Conservation (phyloP, 2,888 invertebrate genomes). For the Papilio gigon region DNA sequence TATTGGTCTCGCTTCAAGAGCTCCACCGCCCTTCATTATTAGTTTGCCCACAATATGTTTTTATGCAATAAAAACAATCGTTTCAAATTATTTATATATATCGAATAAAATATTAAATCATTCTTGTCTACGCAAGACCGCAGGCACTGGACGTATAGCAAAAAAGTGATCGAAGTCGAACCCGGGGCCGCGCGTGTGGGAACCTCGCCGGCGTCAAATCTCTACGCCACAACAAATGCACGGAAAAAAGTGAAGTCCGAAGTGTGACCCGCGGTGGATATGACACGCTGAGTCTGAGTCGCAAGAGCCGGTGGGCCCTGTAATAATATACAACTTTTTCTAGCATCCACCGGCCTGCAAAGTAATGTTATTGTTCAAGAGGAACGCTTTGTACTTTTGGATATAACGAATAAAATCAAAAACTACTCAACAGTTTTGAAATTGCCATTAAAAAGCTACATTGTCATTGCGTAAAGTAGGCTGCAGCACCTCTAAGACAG, state of each 20-base stretch:
- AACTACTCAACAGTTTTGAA: no score
- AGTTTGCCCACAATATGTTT: not conserved
- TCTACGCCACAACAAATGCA: conserved; percentile 47
- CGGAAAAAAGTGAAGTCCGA: conserved; percentile 43
- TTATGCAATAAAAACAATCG: not conserved
- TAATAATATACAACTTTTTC: no score
- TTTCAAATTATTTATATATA: no score
- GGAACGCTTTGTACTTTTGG: no score
- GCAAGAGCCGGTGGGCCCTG: no score
- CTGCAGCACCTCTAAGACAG: no score
- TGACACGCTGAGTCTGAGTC: conserved; percentile 10
- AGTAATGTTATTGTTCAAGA: no score
- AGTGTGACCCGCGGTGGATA: conserved; percentile 15
- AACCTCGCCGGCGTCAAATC: conserved; percentile 56
- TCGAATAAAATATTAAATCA: no score
- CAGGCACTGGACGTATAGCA: conserved; percentile 21
- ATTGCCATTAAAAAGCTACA: no score
- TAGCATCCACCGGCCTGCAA: no score
- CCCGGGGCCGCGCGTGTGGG: conserved; percentile 55
- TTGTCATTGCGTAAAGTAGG: no score
- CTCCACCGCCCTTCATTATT: conserved; percentile 5
- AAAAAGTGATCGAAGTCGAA: conserved; percentile 43
- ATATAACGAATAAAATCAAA: no score
- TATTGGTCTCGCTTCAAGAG: not conserved
- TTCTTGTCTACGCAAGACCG: not conserved